Conservation (phyloP, 2,888 invertebrate species). For the Drosophila basisetae region DNA sequence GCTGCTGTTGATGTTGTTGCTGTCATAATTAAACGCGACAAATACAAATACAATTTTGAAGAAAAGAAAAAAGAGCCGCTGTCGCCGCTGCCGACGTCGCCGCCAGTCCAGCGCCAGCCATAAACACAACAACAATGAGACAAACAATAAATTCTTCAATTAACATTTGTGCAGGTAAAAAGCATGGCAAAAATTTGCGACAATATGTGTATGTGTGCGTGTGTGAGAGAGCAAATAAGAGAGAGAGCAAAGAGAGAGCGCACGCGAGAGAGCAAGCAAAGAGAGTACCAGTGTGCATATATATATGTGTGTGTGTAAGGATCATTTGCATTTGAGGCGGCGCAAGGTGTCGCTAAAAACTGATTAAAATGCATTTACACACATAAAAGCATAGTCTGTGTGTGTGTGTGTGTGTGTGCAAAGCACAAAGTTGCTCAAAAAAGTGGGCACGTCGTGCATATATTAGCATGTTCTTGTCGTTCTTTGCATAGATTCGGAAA, state of each 20-base stretch:
- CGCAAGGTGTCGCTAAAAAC: constrained; percentile 73
- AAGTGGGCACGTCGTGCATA: constrained; percentile 80
- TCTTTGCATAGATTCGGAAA: constrained; percentile 67
- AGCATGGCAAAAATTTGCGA: constrained; percentile 58
- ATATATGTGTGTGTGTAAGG: constrained; percentile 52
- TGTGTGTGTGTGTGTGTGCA: constrained; percentile 13
- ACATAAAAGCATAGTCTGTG: not conserved
- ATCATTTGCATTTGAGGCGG: constrained; percentile 76
- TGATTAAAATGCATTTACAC: constrained; percentile 75
- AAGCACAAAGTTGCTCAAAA: constrained; percentile 63
- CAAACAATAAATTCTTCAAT: constrained; percentile 81
- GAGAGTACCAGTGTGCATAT: constrained; percentile 38
- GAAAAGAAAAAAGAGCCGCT: constrained; percentile 65
- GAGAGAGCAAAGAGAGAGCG: constrained; percentile 38
- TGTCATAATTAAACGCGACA: constrained; percentile 81
- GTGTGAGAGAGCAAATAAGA: constrained; percentile 26
- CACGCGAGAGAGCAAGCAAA: constrained; percentile 29
- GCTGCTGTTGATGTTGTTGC: constrained; percentile 49
- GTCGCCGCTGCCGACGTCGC: constrained; percentile 56
- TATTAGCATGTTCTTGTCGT: constrained; percentile 56
- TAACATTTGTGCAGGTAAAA: constrained; percentile 80
- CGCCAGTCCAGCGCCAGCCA: constrained; percentile 71
- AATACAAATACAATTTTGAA: constrained; percentile 79
- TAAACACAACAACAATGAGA: constrained; percentile 75
- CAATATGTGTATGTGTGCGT: constrained; percentile 6